Percentiles rank a stretch among this genome's conserved stretches.
These are phyloP conservation scores for Ammodytes marinus DNA, from an alignment of 2,113 vertebrate genomes.

Conservation along the genomic window DNA sequence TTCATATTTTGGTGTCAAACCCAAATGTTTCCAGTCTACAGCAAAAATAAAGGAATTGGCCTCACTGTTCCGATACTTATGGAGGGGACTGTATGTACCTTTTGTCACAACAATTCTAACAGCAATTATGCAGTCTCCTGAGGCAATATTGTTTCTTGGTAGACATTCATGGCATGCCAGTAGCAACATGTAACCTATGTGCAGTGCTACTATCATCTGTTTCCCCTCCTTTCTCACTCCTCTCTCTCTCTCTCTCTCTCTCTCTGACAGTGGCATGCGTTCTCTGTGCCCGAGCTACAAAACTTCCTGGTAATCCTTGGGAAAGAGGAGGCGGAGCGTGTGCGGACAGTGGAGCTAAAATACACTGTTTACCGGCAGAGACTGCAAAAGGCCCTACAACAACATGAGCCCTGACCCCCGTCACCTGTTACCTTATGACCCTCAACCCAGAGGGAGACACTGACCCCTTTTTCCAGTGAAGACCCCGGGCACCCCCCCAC, in stretches of 20 bases:
- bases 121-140: neutral
- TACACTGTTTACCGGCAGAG: conserved; percentile 88
- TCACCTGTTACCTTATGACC: conserved; percentile 62
- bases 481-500: neutral
- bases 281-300: conserved; percentile 96
- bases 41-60: too few relatives aligned
- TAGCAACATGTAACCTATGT: neutral
- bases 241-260: conserved; percentile 3
- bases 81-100: neutral
- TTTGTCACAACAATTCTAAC: neutral
- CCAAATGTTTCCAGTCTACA: too few relatives aligned
- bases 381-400: conserved; percentile 88
- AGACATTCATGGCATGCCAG: neutral
- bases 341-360: conserved; percentile 90
- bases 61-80: too few relatives aligned
- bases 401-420: conserved; percentile 64
- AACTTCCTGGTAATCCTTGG: conserved; percentile 96
- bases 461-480: neutral
- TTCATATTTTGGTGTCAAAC: too few relatives aligned
- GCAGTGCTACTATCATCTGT: neutral
- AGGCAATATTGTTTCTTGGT: neutral
- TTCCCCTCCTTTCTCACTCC: conserved; percentile 27
- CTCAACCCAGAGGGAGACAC: conserved; percentile 52
- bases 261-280: conserved; percentile 92
- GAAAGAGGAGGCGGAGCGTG: conserved; percentile 93